Evolutionary conservation across 2,797 vertebrate species (phyloP), one percentile per base, ranked within the genome.

Genomic region (Otolemur crassicaudatus): DNA sequence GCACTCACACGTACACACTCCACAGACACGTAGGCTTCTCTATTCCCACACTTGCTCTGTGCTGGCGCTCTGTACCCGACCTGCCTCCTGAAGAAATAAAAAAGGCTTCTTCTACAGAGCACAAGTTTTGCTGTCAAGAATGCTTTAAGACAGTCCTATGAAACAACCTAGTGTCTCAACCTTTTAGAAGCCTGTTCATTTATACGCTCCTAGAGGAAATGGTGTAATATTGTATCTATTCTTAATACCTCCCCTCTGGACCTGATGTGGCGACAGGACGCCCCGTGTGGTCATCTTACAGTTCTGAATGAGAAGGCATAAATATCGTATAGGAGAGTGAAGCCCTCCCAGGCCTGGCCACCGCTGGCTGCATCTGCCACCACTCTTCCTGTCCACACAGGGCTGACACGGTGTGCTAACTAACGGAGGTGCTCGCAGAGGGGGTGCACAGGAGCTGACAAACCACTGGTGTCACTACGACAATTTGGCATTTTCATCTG

Each of bases 401-500:
- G 0, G 92, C 97, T 91, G 96, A 97, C 97, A 97, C 94, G 97
- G 95, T 88, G 90, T 95, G 83, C 97, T 97, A 97, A 96, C 97
- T 97, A 97, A 96, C 75, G 34, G 95, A 97, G 94, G 96, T 96
- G 97, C 99, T 99, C 98, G 98, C 98, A 98, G 98, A 97, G 98
- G 96, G 97, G 99, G 98, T 97, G 99, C 98, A 98, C 98, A 98
- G 99, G 98, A 99, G 99, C 99, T 98, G 98, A 99, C 99, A 98
- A 99, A 99, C 99, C 99, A 98, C 99, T 98, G 99, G 98, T 99
- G 98, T 99, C 99, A 99, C 98, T 99, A 98, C 91, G 94, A 97
- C 97, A 98, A 99, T 99, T 99, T 99, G 99, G 99, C 99, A 99
- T 99, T 99, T 99, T 99, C 98, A 99, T 99, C 98, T 99, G 99